Percentiles rank a stretch among this genome's conserved stretches.
Conservation (phyloP, 2,797 vertebrate species). For the Xenopus petersii region DNA sequence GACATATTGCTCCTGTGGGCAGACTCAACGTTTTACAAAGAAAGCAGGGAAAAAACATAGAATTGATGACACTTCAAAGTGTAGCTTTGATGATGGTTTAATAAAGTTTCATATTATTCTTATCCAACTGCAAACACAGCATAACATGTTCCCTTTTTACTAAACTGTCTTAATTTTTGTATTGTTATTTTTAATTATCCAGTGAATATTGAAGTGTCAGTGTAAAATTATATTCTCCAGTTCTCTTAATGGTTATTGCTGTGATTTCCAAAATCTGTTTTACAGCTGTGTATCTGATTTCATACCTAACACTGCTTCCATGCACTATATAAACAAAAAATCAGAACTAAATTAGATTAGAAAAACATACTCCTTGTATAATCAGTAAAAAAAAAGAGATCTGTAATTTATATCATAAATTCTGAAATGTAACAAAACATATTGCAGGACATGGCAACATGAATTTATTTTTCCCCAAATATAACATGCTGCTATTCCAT, state of each 20-base stretch:
- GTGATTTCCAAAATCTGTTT: constrained; percentile 7
- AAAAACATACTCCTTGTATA: background rate
- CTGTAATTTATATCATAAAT: no score
- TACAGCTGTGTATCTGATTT: constrained; percentile 7
- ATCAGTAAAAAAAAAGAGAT: no score
- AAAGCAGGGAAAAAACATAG: no score
- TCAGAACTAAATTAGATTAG: constrained; percentile 28
- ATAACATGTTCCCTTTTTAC: background rate
- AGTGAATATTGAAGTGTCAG: no score
- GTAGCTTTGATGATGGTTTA: background rate
- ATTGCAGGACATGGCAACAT: no score
- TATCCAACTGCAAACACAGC: background rate
- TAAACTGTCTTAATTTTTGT: background rate
- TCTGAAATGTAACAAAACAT: no score
- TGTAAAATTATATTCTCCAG: constrained; percentile 7
- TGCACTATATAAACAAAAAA: constrained; percentile 13
- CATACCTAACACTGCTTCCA: constrained; percentile 7
- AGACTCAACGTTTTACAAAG: no score
- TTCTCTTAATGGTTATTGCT: constrained; percentile 15
- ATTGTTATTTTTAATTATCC: no score
- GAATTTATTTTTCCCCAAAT: no score
- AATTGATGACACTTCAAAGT: no score
- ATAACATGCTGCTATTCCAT: no score
- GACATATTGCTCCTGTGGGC: no score
- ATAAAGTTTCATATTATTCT: background rate